phyloP scores from a whole-genome alignment of 1,140 invertebrate species.

The Ectropis grisescens region DNA sequence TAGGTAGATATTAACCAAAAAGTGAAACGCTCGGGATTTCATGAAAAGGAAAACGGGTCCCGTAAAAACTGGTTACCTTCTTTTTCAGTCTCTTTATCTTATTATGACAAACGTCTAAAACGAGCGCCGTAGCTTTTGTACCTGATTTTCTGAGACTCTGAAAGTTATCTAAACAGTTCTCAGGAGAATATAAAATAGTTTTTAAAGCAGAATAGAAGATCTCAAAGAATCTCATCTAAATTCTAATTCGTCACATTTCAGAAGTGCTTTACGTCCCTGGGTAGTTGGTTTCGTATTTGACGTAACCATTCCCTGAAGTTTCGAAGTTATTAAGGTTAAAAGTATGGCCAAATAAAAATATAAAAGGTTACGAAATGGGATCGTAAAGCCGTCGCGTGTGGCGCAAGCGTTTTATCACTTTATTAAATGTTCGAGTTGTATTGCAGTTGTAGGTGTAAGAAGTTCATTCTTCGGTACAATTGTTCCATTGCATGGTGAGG shows the following conservation, averaged over 20 bases:
- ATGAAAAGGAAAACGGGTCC: too few species aligned
- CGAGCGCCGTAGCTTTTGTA: neutral
- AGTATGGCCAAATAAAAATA: conserved; percentile 10
- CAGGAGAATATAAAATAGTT: neutral
- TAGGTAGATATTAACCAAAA: conserved; percentile 38
- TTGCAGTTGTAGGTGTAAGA: conserved; percentile 3
- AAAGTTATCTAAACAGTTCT: neutral
- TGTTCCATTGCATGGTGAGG: conserved; percentile 10
- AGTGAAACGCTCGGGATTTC: conserved; percentile 21
- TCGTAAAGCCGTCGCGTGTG: conserved; percentile 51
- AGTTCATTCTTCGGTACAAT: conserved; percentile 9
- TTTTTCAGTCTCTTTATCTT: too few species aligned
- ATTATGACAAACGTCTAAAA: neutral
- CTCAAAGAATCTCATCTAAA: too few species aligned
- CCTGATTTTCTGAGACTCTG: neutral
- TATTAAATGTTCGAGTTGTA: conserved; percentile 34
- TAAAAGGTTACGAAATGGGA: conserved; percentile 26
- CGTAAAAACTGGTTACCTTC: too few species aligned
- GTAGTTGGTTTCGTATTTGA: too few species aligned
- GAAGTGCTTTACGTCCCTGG: neutral
- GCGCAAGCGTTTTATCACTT: conserved; percentile 47
- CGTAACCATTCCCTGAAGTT: conserved; percentile 14
- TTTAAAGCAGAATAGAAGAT: neutral
- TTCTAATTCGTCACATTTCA: neutral
- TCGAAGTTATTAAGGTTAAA: conserved; percentile 17